Evolutionary conservation across 2,888 invertebrate genomes (phyloP), one percentile per base, ranked within the genome.

Genomic region (Philonicus albiceps): DNA sequence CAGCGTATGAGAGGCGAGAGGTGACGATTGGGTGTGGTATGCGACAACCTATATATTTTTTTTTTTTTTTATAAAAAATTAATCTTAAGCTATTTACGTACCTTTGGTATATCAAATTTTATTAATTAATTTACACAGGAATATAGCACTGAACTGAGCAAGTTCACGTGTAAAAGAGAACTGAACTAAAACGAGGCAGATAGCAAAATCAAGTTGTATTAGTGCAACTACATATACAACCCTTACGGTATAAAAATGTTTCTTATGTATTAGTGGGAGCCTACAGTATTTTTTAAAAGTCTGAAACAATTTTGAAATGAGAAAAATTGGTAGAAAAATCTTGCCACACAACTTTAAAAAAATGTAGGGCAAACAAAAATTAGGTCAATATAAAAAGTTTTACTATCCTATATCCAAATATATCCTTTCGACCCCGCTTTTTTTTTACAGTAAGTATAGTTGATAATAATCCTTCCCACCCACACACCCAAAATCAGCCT

Each of bases 91-190:
- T 64, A 64, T 64, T 64, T 64, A 27, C 64, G 64, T 64, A 64
- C 64, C 64, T 64, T 27, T 11, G 5, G 64, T 64, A 2, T 27
- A 27, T 64, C 19, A 27, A 43, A 64, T 64, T 64, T 8, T 64
- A 64, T 64, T 64, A 64, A 19, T 22, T 19, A 64, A 64, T 22
- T 64, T 22, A 11, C 64, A 11, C 64, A 64, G 3, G 27, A 22
- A 64, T 74, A 13, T n/a, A 74, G 37, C 74, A 74, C 64, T 64
- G 72, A 73, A 84, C 64, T 84, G 49, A 30, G 49, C 80, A 49
- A 40, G 30, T 80, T 80, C 80, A 80, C 80, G 80, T 27, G 80
- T 80, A 80, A 80, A 53, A 80, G 80, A 80, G 80, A 80, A 80
- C 80, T 80, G 49, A 80, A 53, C 80, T 30, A 22, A 80, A 80